These are phyloP conservation scores for Cerceris rybyensis DNA, from an alignment of 2,888 invertebrate species.

Conservation along the genomic window DNA sequence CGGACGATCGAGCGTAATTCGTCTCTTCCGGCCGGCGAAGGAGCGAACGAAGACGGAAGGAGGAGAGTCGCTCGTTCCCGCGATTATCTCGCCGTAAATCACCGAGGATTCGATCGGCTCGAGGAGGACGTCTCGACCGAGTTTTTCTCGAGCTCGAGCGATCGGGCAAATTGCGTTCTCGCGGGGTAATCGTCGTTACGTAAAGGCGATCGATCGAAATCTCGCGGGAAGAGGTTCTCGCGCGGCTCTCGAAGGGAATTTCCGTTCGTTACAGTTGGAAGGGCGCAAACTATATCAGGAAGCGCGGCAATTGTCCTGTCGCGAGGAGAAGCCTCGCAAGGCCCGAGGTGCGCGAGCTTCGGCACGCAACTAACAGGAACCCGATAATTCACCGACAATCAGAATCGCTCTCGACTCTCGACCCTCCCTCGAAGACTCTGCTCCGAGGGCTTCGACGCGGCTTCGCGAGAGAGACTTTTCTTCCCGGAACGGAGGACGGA, in stretches of 20 bases:
- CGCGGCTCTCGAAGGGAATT: slow-evolving; percentile 26
- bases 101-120: slow-evolving; percentile 30
- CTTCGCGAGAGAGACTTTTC: no score
- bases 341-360: slow-evolving; percentile 68
- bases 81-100: slow-evolving; percentile 43
- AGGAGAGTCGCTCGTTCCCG: slow-evolving; percentile 13
- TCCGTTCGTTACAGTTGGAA: slow-evolving; percentile 66
- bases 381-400: slow-evolving; percentile 69
- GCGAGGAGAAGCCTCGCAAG: slow-evolving; percentile 71
- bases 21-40: slow-evolving; percentile 25
- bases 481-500: no score
- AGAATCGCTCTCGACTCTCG: slow-evolving; percentile 18
- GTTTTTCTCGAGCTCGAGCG: slow-evolving; percentile 11
- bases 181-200: slow-evolving; percentile 18
- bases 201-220: slow-evolving; percentile 33
- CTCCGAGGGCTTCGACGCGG: background rate
- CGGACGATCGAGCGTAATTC: slow-evolving; percentile 28
- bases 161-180: slow-evolving; percentile 14
- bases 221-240: slow-evolving; percentile 12
- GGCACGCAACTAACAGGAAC: slow-evolving; percentile 76
- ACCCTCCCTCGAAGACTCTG: background rate
- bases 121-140: background rate
- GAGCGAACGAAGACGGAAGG: slow-evolving; percentile 31
- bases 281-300: slow-evolving; percentile 74
- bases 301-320: slow-evolving; percentile 80